A percentile compares a stretch with the other conserved stretches of the same genome.
These are phyloP conservation scores for Morphnarchus princeps DNA, from an alignment of 2,113 vertebrate species.

Conservation along the genomic window DNA sequence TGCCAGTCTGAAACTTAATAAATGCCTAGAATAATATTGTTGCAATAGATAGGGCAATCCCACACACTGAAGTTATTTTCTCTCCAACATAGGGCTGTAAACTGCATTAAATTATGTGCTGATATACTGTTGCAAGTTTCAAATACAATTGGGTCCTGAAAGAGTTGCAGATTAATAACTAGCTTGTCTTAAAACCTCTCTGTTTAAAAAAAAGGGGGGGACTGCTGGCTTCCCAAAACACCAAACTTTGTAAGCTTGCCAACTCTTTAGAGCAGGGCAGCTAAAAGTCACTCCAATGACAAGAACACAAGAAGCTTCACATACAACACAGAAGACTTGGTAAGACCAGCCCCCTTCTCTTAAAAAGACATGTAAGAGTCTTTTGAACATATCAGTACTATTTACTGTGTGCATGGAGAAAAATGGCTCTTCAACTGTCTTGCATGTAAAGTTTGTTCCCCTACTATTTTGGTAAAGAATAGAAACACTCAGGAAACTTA, in stretches of 20 bases:
- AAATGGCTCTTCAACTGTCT: accelerated
- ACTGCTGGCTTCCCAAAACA: background rate
- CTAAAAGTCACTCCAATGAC: background rate
- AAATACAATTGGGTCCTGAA: background rate
- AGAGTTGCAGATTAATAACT: background rate
- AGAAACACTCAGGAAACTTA: accelerated
- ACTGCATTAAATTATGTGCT: background rate
- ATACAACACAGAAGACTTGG: background rate
- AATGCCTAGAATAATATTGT: background rate
- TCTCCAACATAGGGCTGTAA: background rate
- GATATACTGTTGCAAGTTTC: background rate
- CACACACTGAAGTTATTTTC: background rate
- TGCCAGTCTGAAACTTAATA: background rate
- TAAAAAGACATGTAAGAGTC: accelerated
- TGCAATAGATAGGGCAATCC: background rate
- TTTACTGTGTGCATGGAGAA: accelerated
- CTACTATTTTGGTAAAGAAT: accelerated
- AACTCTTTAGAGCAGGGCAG: background rate
- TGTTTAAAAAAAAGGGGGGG: background rate
- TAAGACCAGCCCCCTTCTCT: background rate
- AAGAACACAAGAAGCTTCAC: background rate
- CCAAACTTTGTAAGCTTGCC: background rate
- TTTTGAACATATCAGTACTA: background rate
- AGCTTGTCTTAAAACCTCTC: background rate
- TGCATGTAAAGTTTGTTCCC: accelerated